Base-by-base conservation (phyloP, 1,140 invertebrate genomes). In the Euglossa dilemma region DNA sequence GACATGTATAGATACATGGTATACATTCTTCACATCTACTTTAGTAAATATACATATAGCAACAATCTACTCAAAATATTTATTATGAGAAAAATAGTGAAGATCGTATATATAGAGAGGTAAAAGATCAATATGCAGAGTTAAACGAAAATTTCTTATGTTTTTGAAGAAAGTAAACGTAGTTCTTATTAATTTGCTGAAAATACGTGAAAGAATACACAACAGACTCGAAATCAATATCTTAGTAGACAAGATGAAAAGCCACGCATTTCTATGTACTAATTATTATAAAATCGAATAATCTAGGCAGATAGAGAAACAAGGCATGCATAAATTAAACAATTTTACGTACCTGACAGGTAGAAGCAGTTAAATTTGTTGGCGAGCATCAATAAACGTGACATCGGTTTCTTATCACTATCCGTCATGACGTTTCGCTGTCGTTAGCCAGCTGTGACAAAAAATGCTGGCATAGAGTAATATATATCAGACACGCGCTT, bases 321-420 rank as follows among this genome's bases (percentile, higher is more conserved):
- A 36, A 16, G n/a, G 18, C 9, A 56, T 23, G 1, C 6, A 54
- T 71, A 18, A 56, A 50, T 25, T 9, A 56, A 66, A 77, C 45
- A 45, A 52, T 81, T 56, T 36, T 6, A 63, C 94, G 95, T 95
- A 97, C 97, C 97, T 95, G 96, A 96, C 94, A 97, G 94, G 94
- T 97, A 97, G 94, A 98, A 98, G 95, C 97, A 97, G 94, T 98
- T 98, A 93, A 97, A 97, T 94, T 97, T 97, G 92, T 97, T 96
- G 66, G 97, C 97, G 90, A 97, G 95, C 94, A 96, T 96, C 88
- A 97, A 94, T 91, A 97, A 94, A 90, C 95, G 95, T 92, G 96
- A 96, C 95, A 96, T 95, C 80, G 93, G 92, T 93, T 95, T 95
- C 87, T 89, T 90, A 90, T 95, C 94, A 82, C 90, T 93, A 89